Conservation (phyloP, 2,113 vertebrate species). For the Phyllostomus hastatus region DNA sequence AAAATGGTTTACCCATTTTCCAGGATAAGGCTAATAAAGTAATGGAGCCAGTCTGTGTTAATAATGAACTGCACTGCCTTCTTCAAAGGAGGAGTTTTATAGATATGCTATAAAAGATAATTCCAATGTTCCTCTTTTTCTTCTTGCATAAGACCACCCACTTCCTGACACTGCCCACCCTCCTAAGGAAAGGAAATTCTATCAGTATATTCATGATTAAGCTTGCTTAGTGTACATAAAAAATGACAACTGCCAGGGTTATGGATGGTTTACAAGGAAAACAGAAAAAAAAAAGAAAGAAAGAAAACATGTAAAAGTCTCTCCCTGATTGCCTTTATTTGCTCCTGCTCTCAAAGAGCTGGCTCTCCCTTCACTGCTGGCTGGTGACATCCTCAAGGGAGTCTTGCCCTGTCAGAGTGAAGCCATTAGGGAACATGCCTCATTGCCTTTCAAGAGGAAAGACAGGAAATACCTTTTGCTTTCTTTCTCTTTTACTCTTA, state of each 20-base stretch:
- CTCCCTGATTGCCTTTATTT: neutral
- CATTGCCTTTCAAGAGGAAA: neutral
- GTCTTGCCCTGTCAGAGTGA: neutral
- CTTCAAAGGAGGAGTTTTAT: neutral
- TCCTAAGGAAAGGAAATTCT: neutral
- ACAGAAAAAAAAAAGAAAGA: neutral
- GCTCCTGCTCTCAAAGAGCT: fast-evolving
- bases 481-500: neutral
- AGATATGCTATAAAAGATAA: neutral
- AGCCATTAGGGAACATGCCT: neutral
- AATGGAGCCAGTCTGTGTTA: neutral
- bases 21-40: neutral
- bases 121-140: neutral
- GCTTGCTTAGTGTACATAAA: neutral
- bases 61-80: neutral
- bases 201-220: neutral
- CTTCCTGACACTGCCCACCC: neutral
- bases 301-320: neutral
- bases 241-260: neutral
- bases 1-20: neutral
- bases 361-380: neutral
- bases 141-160: neutral
- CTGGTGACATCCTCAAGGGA: neutral
- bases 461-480: slow-evolving; percentile 22
- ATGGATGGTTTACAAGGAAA: neutral